Evolutionary conservation across 2,888 invertebrate species (phyloP).

Genomic region (Ormia ochracea): DNA sequence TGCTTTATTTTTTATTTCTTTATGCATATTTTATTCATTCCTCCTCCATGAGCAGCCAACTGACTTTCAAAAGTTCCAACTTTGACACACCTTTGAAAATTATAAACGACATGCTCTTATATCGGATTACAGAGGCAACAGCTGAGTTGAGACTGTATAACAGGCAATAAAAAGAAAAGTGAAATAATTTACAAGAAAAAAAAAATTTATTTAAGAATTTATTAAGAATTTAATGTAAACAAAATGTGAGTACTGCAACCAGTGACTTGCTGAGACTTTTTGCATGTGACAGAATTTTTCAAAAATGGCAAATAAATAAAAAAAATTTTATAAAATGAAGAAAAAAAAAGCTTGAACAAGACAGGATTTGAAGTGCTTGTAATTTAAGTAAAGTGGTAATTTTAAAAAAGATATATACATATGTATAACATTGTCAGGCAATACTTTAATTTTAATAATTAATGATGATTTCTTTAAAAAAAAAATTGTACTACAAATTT

Average conservation of each 20-base stretch:
- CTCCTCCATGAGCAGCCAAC: neutral
- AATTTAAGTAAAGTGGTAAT: no score
- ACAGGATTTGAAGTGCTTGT: no score
- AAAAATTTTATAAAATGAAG: no score
- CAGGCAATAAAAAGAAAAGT: neutral
- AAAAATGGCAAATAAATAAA: no score
- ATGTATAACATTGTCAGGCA: no score
- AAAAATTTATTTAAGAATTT: neutral
- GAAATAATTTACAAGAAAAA: neutral
- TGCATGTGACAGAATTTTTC: neutral
- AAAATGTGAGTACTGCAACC: neutral
- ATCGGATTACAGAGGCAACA: conserved; percentile 8
- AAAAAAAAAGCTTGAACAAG: no score
- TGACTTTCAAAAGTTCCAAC: neutral
- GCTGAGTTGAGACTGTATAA: neutral
- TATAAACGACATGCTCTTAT: neutral
- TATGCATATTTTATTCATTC: no score
- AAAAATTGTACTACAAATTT: no score
- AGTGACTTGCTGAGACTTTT: neutral
- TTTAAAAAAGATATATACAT: no score
- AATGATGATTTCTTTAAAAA: no score
- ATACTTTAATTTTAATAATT: no score
- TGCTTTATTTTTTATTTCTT: neutral
- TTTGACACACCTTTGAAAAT: conserved; percentile 36
- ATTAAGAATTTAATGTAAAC: no score